phyloP scores from a whole-genome alignment of 2,888 invertebrate genomes.

The Leptarthrus brevirostris region DNA sequence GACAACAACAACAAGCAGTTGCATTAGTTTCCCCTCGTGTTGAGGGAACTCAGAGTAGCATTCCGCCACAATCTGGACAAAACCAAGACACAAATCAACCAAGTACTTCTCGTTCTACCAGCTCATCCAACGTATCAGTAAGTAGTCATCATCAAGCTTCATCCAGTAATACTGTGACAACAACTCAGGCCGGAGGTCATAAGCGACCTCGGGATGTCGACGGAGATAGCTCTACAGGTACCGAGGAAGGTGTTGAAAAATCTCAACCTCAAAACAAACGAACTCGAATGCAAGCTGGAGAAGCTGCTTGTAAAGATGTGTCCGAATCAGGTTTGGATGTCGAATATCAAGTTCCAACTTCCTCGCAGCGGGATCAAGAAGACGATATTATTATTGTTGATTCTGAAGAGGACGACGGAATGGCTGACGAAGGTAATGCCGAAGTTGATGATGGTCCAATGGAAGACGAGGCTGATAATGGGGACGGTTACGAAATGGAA shows the following conservation, averaged over 20 bases:
- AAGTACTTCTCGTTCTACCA: slow-evolving; percentile 63
- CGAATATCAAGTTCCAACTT: slow-evolving; percentile 88
- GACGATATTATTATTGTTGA: slow-evolving; percentile 85
- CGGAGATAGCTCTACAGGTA: slow-evolving; percentile 68
- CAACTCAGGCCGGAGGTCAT: slow-evolving; percentile 72
- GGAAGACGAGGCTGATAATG: slow-evolving; percentile 70
- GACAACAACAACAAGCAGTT: slow-evolving; percentile 72
- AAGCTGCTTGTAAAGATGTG: slow-evolving; percentile 63
- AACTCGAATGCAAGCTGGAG: slow-evolving; percentile 62
- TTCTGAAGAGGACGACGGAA: slow-evolving; percentile 77
- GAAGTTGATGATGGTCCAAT: slow-evolving; percentile 69
- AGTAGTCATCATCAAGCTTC: slow-evolving; percentile 69
- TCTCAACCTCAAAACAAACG: slow-evolving; percentile 62
- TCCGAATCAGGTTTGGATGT: slow-evolving; percentile 73
- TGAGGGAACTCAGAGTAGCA: slow-evolving; percentile 69
- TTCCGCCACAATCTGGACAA: slow-evolving; percentile 59
- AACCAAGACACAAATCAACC: slow-evolving; percentile 63
- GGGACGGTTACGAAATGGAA: slow-evolving; percentile 71
- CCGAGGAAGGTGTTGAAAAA: slow-evolving; percentile 66
- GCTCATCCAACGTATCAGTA: slow-evolving; percentile 64
- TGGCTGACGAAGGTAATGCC: slow-evolving; percentile 70
- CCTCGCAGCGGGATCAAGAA: slow-evolving; percentile 87
- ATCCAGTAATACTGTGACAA: slow-evolving; percentile 76
- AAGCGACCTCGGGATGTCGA: slow-evolving; percentile 73
- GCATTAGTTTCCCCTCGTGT: slow-evolving; percentile 78